Evolutionary conservation across 2,888 invertebrate genomes (phyloP), one percentile per base, ranked within the genome.

Genomic region (Fabriciana adippe): DNA sequence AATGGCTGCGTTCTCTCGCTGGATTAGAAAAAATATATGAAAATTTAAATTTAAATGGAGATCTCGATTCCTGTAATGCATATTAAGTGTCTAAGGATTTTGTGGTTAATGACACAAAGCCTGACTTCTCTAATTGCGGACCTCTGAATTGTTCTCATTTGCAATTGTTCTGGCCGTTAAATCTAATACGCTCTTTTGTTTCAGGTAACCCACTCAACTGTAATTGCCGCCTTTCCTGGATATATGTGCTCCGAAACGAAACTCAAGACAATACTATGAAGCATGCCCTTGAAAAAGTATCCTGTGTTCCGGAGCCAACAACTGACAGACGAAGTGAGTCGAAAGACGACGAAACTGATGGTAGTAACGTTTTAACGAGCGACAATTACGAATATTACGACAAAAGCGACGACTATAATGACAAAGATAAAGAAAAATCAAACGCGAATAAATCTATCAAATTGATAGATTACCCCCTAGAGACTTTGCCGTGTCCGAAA

Each of bases 141-240:
- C 62, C 60, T 66, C 45, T 69, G 65, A 64, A 61, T 64, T 41
- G 55, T 65, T 69, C 55, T 60, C 64, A 73, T 68, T 71, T 68
- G 62, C 57, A 69, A 72, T 73, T 73, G 68, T 54, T 59, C 57
- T 67, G 53, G 26, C 21, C 51, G 53, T 66, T 66, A 68, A 64
- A 71, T 64, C 61, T 70, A 59, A 66, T 59, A 60, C 15, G 35
- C 14, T 18, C 48, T 55, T 66, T 70, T 71, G 74, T 89, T 87
- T 55, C 95, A 97, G 97, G 96, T 85, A 97, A 97, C 93, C 95
- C 95, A 81, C 95, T 97, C 88, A 94, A 94, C 86, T 97, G 97
- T 90, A 96, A 97, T 92, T 97, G 97, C 87, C 96, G 96, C 67
- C 93, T 97, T 70, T 94, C 95, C 61, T 97, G 97, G 97, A 94